Percentiles rank a stretch among this genome's conserved stretches.
These are phyloP conservation scores for Anisognathus igniventris DNA, from an alignment of 2,797 vertebrate genomes.

Conservation along the genomic window DNA sequence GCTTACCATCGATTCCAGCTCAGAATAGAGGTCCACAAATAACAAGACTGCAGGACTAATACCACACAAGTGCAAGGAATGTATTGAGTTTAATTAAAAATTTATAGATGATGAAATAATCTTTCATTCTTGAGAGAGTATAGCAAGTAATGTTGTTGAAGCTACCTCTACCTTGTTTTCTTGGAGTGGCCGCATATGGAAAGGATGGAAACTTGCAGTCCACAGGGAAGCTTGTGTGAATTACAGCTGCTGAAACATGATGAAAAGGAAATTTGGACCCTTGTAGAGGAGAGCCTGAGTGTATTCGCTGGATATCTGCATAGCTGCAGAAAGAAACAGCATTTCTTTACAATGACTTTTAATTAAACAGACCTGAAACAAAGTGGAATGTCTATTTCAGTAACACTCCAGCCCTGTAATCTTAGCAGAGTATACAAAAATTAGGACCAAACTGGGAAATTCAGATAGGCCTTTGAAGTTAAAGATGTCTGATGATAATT, in stretches of 20 bases:
- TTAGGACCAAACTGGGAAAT: neutral
- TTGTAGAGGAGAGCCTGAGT: neutral
- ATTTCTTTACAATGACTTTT: neutral
- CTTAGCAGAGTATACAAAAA: neutral
- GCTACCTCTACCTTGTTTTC: neutral
- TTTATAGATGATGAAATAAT: neutral
- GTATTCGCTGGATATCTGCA: neutral
- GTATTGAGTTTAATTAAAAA: neutral
- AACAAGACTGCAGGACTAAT: neutral
- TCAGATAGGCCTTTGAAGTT: neutral
- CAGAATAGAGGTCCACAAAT: neutral
- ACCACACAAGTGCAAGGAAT: neutral
- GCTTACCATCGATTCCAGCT: neutral
- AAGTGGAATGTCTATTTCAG: neutral
- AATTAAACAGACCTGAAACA: neutral
- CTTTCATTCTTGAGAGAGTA: neutral
- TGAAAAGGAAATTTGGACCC: neutral
- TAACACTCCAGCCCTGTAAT: neutral
- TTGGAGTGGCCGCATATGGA: neutral
- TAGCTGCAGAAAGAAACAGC: neutral
- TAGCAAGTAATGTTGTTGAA: neutral
- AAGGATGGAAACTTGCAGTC: neutral
- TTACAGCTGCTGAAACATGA: neutral
- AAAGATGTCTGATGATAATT: neutral
- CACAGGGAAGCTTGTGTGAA: neutral